Evolutionary conservation across 2,113 vertebrate genomes (phyloP).

Genomic region (Himantopus leucocephalus): DNA sequence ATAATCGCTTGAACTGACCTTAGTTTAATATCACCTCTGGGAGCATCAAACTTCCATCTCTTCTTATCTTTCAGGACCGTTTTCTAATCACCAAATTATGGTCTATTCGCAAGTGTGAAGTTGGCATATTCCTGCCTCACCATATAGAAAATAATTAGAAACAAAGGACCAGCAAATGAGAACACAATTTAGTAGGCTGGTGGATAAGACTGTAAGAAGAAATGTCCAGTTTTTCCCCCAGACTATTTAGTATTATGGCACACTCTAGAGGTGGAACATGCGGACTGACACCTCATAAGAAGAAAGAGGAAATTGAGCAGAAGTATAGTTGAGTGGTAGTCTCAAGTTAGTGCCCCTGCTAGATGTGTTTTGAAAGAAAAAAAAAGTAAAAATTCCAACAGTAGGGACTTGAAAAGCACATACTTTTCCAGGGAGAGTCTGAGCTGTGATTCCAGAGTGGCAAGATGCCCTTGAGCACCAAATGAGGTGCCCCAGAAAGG

Average conservation of each 20-base stretch:
- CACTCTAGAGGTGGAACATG: background rate
- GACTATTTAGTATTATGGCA: background rate
- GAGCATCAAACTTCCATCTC: background rate
- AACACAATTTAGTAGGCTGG: background rate
- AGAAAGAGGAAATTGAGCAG: background rate
- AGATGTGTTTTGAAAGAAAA: background rate
- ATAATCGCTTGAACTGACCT: accelerated
- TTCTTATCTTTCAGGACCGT: background rate
- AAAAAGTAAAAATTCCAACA: background rate
- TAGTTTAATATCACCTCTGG: accelerated
- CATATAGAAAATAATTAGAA: background rate
- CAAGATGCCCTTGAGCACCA: background rate
- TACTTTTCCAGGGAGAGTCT: background rate
- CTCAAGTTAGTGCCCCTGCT: background rate
- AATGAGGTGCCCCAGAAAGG: background rate
- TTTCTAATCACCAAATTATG: background rate
- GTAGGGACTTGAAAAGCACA: background rate
- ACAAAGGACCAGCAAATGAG: background rate
- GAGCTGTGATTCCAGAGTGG: background rate
- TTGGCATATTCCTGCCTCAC: background rate
- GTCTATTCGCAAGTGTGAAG: background rate
- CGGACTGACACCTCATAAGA: background rate
- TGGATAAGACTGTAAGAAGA: background rate
- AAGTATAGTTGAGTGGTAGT: background rate
- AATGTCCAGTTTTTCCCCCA: background rate